phyloP scores from a whole-genome alignment of 2,113 vertebrate genomes.

The Micromys minutus region DNA sequence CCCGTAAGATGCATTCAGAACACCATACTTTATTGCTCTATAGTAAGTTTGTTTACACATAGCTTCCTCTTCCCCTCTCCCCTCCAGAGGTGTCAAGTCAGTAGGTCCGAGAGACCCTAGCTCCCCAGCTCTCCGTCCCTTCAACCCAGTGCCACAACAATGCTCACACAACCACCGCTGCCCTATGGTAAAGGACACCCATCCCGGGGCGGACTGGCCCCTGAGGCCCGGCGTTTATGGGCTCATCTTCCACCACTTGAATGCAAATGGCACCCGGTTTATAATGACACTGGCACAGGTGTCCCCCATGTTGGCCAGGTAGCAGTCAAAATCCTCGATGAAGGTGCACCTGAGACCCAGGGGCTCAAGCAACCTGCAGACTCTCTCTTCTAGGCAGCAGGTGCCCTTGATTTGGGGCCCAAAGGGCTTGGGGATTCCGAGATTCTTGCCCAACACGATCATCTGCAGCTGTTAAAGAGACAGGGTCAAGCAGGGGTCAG shows the following conservation, averaged over 20 bases:
- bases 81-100: background rate
- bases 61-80: no score
- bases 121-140: background rate
- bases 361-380: conserved; percentile 59
- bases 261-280: conserved; percentile 83
- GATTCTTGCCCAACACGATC: conserved; percentile 87
- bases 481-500: background rate
- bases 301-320: conserved; percentile 88
- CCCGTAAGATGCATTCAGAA: background rate
- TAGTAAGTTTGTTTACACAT: accelerated
- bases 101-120: background rate
- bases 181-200: accelerated
- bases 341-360: conserved; percentile 81
- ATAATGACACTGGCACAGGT: conserved; percentile 90
- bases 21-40: conserved; percentile 50
- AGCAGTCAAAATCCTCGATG: conserved; percentile 87
- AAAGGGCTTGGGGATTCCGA: conserved; percentile 92
- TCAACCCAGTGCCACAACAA: background rate
- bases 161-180: accelerated
- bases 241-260: conserved; percentile 90
- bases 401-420: conserved; percentile 87
- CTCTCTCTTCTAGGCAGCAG: conserved; percentile 76
- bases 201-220: background rate
- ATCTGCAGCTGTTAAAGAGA: conserved; percentile 87
- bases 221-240: conserved; percentile 65